Evolutionary conservation across 2,113 vertebrate genomes (phyloP).

Genomic region (Athene cunicularia): DNA sequence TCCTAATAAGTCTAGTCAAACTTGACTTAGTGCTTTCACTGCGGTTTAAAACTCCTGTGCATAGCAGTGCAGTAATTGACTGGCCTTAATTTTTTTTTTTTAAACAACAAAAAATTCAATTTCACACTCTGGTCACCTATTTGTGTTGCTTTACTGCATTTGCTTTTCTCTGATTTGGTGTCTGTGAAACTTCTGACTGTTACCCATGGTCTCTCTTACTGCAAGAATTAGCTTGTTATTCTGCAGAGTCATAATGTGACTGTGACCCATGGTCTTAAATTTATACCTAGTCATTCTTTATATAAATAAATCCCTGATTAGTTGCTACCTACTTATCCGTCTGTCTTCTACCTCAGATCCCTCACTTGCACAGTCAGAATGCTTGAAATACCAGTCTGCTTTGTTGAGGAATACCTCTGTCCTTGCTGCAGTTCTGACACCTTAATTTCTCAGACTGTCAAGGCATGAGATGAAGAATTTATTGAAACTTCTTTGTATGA

Average conservation of each 20-base stretch:
- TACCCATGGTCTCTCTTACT: background rate
- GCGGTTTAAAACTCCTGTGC: background rate
- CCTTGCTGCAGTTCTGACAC: background rate
- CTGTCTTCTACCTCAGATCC: background rate
- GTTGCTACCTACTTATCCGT: background rate
- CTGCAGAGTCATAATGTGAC: slow-evolving; percentile 24
- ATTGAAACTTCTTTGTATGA: background rate
- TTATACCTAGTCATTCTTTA: slow-evolving; percentile 18
- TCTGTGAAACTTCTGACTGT: background rate
- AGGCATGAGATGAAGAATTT: background rate
- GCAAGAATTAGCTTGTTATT: background rate
- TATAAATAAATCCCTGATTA: slow-evolving; percentile 45
- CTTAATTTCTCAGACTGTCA: background rate
- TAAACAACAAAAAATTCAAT: background rate
- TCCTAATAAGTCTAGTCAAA: background rate
- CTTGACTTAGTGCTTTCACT: background rate
- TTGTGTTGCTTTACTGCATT: background rate
- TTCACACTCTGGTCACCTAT: background rate
- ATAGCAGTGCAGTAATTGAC: background rate
- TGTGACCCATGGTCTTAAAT: slow-evolving; percentile 5
- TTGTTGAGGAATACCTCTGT: background rate
- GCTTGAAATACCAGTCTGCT: background rate
- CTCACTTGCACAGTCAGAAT: background rate
- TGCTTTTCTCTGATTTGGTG: background rate
- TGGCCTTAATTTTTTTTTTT: background rate